Conservation (phyloP, 2,888 invertebrate species). For the Leptothorax acervorum region DNA sequence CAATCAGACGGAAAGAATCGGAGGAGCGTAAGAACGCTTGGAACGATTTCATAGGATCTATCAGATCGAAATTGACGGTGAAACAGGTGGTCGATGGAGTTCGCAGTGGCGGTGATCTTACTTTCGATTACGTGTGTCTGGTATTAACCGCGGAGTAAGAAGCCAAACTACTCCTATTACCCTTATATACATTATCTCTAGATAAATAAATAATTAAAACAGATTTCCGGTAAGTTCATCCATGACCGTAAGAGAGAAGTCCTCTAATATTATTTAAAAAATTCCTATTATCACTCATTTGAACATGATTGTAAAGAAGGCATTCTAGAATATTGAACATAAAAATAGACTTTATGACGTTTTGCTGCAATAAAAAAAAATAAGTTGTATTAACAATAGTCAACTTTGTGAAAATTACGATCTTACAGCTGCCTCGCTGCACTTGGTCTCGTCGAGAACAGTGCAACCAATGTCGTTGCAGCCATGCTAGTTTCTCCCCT, state of each 20-base stretch:
- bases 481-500: conserved; percentile 92
- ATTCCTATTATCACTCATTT: neutral
- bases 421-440: conserved; percentile 92
- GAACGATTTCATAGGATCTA: conserved; percentile 91
- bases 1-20: conserved; percentile 74
- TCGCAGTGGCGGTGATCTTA: conserved; percentile 91
- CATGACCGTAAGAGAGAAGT: neutral
- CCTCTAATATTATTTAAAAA: neutral
- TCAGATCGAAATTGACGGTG: conserved; percentile 92
- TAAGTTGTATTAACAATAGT: neutral
- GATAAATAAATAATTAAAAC: neutral
- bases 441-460: conserved; percentile 94
- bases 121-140: conserved; percentile 93
- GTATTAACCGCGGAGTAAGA: conserved; percentile 94
- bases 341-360: neutral
- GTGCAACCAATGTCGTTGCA: conserved; percentile 92
- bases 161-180: neutral
- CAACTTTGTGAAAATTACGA: conserved; percentile 1
- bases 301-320: neutral
- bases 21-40: conserved; percentile 87
- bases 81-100: conserved; percentile 94
- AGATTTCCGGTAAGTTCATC: conserved; percentile 2
- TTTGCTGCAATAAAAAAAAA: neutral
- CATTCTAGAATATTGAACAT: neutral
- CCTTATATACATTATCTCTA: neutral